Percentiles rank a stretch among this genome's conserved stretches.
Conservation (phyloP, 2,888 invertebrate species). For the Marronus borbonicus region DNA sequence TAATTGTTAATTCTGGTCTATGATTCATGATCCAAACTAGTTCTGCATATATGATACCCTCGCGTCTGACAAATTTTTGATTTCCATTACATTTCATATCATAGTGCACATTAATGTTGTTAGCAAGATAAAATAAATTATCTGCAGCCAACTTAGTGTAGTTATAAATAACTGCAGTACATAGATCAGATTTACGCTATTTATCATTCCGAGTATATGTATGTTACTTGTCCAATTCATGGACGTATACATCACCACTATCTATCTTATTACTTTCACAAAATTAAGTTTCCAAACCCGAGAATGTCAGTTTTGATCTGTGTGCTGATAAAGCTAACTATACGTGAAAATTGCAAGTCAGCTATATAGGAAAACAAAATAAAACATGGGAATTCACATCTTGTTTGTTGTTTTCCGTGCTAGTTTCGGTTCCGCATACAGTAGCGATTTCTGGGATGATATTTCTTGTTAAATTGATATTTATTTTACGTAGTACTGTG, state of each 20-base stretch:
- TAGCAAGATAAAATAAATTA: no score
- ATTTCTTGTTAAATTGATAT: slow-evolving; percentile 42
- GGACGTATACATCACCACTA: not conserved
- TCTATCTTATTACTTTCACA: slow-evolving; percentile 32
- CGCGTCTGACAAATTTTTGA: no score
- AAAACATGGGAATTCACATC: slow-evolving; percentile 6
- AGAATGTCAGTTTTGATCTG: slow-evolving; percentile 26
- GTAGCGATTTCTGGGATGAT: not conserved
- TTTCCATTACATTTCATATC: no score
- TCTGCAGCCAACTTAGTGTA: no score
- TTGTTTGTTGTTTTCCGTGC: slow-evolving; percentile 1
- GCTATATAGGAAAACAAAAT: slow-evolving; percentile 24
- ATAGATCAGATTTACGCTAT: no score
- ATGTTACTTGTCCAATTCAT: not conserved
- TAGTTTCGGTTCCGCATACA: not conserved
- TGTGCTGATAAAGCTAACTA: slow-evolving; percentile 1
- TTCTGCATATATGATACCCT: no score
- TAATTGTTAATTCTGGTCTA: no score
- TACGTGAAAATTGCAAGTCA: slow-evolving; percentile 36
- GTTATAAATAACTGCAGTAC: no score
- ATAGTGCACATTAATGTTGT: no score
- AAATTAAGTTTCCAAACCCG: slow-evolving; percentile 36
- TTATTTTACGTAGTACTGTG: slow-evolving; percentile 15
- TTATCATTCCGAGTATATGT: not conserved
- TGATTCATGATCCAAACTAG: no score